Percentiles rank a stretch among this genome's conserved stretches.
Conservation (phyloP, 2,113 vertebrate species). For the Saguinus midas region DNA sequence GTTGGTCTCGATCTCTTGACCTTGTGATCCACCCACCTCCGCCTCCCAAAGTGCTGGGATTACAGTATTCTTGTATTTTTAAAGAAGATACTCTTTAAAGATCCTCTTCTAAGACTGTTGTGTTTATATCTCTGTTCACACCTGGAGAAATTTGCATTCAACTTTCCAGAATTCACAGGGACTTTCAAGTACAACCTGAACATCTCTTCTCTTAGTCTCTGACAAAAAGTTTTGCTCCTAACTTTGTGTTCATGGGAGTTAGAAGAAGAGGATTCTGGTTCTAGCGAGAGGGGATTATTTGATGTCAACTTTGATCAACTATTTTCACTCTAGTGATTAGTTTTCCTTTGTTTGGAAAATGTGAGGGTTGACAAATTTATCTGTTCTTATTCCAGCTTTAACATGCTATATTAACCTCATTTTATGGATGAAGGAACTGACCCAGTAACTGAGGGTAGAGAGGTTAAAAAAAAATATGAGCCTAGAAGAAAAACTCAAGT, state of each 20-base stretch:
- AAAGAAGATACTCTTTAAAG: not conserved
- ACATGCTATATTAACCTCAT: constrained; percentile 52
- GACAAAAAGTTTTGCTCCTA: not conserved
- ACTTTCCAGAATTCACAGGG: not conserved
- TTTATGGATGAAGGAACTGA: constrained; percentile 62
- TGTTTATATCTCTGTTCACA: not conserved
- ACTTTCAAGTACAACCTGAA: not conserved
- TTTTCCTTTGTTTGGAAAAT: constrained; percentile 53
- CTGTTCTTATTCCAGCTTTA: constrained; percentile 60
- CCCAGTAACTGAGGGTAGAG: not conserved
- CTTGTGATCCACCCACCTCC: too few relatives aligned
- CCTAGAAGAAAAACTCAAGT: not conserved
- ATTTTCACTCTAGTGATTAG: constrained; percentile 39
- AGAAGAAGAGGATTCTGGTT: not conserved
- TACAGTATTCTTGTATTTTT: not conserved
- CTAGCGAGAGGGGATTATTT: not conserved
- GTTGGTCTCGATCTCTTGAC: too few relatives aligned
- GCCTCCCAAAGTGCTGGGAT: too few relatives aligned
- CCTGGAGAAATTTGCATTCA: not conserved
- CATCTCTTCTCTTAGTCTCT: not conserved
- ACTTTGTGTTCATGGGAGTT: not conserved
- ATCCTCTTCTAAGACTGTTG: not conserved
- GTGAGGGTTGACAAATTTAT: constrained; percentile 50
- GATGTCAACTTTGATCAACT: constrained; percentile 50
- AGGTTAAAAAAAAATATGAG: not conserved